Percentiles rank a stretch among this genome's conserved stretches.
These are phyloP conservation scores for Mechanitis mazaeus DNA, from an alignment of 2,888 invertebrate species.

Conservation along the genomic window DNA sequence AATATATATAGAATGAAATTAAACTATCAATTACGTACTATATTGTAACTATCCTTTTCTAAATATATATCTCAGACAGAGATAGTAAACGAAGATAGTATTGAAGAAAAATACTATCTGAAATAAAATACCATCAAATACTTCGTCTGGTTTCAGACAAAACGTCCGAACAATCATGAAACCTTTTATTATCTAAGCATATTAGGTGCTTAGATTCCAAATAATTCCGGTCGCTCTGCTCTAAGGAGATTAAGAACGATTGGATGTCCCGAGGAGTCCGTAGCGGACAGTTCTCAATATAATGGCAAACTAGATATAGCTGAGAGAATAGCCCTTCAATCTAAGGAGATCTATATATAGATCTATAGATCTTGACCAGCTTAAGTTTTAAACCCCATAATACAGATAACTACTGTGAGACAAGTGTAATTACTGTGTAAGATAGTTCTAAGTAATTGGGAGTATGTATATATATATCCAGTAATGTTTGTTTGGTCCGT, in stretches of 20 bases:
- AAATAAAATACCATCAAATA: neutral
- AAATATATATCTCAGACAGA: no score
- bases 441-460: slow-evolving; percentile 51
- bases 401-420: slow-evolving; percentile 33
- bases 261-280: slow-evolving; percentile 69
- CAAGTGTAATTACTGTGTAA: slow-evolving; percentile 43
- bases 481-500: slow-evolving; percentile 69
- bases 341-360: slow-evolving; percentile 49
- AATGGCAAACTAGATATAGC: slow-evolving; percentile 51
- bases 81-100: no score
- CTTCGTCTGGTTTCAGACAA: slow-evolving; percentile 12
- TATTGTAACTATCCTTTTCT: no score
- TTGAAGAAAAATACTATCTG: neutral
- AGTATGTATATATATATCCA: slow-evolving; percentile 46
- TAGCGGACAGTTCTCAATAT: slow-evolving; percentile 49
- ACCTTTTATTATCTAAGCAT: slow-evolving; percentile 69
- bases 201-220: slow-evolving; percentile 66
- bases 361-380: slow-evolving; percentile 58
- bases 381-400: slow-evolving; percentile 35
- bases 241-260: slow-evolving; percentile 75
- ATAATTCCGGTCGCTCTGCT: slow-evolving; percentile 64
- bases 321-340: slow-evolving; percentile 63
- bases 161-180: slow-evolving; percentile 48
- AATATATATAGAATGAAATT: no score
- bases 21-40: no score